Evolutionary conservation across 1,140 invertebrate species (phyloP), one percentile per base, ranked within the genome.

Genomic region (Drosophila novamexicana): DNA sequence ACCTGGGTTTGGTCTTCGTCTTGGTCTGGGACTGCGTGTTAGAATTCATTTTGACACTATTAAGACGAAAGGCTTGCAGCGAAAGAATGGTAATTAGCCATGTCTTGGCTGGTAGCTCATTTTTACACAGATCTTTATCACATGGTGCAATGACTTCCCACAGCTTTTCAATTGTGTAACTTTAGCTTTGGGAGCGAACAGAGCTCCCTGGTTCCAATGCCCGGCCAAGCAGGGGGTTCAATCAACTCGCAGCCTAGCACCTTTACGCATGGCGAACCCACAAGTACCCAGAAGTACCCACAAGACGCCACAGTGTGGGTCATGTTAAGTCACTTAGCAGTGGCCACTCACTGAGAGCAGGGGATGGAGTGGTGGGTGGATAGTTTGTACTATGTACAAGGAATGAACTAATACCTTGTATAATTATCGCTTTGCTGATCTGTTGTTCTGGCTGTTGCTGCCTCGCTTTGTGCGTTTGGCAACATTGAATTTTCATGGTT

Each of bases 401-500:
- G 75, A 54, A 75, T 88, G 59, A 88, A 80, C 72, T 88, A 86
- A 88, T 88, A 88, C 80, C 79, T 84, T 68, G 77, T 89, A 78
- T 89, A 89, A 89, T 89, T 89, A 89, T 89, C 84, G 85, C 84
- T 81, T 89, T 89, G 80, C 81, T 81, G 81, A 85, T 85, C 81
- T 82, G 63, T 72, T 88, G 75, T 64, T 78, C 49, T 49, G 45
- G 1, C 8, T 77, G 53, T 67, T 78, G 66, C 65, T 68, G 74
- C 65, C 52, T 49, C 39, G 66, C 42, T 66, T 50, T 50, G 81
- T 68, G 59, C 59, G 70, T 77, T 77, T 73, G 57, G 75, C 77
- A 70, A 58, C 81, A 81, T 81, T 84, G 70, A 69, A 68, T 86
- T 86, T 88, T 47, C 79, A 88, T 68, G 72, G 50, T 78, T 75